These are phyloP conservation scores for Ormyrus pomaceus DNA, from an alignment of 2,888 invertebrate genomes.

Conservation along the genomic window DNA sequence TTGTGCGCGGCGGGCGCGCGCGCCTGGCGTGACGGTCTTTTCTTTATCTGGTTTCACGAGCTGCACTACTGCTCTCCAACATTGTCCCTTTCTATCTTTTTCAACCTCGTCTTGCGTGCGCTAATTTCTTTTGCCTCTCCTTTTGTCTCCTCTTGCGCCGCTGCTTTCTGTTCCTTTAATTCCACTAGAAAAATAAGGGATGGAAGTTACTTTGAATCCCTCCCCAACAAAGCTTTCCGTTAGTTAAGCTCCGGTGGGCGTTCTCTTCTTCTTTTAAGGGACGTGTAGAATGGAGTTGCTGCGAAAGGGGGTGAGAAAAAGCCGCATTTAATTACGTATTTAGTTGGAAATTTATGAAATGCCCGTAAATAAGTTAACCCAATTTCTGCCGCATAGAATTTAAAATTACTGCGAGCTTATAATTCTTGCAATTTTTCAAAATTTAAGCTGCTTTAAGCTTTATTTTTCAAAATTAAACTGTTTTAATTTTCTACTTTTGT, in stretches of 20 bases:
- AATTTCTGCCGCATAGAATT: too few relatives aligned
- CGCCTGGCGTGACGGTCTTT: background rate
- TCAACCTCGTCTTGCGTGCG: conserved; percentile 27
- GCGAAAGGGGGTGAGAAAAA: background rate
- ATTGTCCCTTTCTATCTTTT: conserved; percentile 21
- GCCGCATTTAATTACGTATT: conserved; percentile 7
- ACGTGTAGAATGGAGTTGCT: too few relatives aligned
- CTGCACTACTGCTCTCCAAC: conserved; percentile 5
- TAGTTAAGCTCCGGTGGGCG: background rate
- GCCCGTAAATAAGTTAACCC: too few relatives aligned
- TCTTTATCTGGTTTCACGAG: background rate
- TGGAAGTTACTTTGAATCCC: conserved; percentile 16
- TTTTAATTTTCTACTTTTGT: too few relatives aligned
- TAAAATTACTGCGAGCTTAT: too few relatives aligned
- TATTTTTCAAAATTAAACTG: too few relatives aligned
- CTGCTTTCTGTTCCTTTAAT: conserved; percentile 24
- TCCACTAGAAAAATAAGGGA: conserved; percentile 31
- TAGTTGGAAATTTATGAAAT: background rate
- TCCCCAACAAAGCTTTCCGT: conserved; percentile 11
- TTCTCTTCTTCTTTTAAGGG: too few relatives aligned
- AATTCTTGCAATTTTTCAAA: too few relatives aligned
- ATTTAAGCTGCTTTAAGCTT: too few relatives aligned
- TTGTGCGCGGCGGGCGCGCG: background rate
- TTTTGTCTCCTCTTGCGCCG: background rate
- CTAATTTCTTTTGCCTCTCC: conserved; percentile 42